A percentile compares a stretch with the other conserved stretches of the same genome.
phyloP scores from a whole-genome alignment of 2,797 vertebrate species.

The Atherinosoma microstoma region DNA sequence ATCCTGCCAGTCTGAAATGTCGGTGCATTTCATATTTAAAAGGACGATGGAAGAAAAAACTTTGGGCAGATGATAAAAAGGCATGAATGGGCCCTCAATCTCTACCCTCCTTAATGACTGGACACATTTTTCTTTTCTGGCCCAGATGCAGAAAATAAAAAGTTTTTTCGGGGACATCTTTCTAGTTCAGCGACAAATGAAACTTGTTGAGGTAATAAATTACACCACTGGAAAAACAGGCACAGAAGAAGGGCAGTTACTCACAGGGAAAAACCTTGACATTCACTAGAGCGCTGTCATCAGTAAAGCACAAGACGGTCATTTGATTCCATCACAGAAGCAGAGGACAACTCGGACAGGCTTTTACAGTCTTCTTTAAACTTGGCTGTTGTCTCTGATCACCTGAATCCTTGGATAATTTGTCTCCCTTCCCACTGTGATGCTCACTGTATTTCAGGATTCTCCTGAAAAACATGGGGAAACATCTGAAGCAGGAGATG shows the following conservation, averaged over 20 bases:
- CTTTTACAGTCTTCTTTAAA: slow-evolving; percentile 20
- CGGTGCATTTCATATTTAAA: not conserved
- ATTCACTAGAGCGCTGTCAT: slow-evolving; percentile 62
- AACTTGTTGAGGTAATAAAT: slow-evolving; percentile 65
- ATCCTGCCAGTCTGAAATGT: not conserved
- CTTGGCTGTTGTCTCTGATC: not conserved
- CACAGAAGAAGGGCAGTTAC: slow-evolving; percentile 54
- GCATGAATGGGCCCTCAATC: no score
- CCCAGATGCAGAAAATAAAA: not conserved
- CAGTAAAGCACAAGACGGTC: slow-evolving; percentile 51
- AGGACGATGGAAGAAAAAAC: not conserved
- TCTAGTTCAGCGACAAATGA: slow-evolving; percentile 29
- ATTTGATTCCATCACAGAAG: slow-evolving; percentile 31
- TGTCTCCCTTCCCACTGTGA: not conserved
- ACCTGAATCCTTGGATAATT: slow-evolving; percentile 8
- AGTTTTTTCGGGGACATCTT: not conserved
- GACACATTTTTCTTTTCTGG: slow-evolving; percentile 6
- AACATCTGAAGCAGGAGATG: slow-evolving; percentile 14
- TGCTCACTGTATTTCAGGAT: slow-evolving; percentile 11
- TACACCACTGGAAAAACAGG: slow-evolving; percentile 52
- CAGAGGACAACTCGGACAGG: slow-evolving; percentile 16
- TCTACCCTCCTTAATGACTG: not conserved
- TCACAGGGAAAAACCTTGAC: slow-evolving; percentile 66
- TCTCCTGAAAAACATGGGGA: not conserved
- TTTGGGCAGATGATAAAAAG: not conserved